These are phyloP conservation scores for Esox lucius DNA, from an alignment of 2,797 vertebrate species.

Conservation along the genomic window DNA sequence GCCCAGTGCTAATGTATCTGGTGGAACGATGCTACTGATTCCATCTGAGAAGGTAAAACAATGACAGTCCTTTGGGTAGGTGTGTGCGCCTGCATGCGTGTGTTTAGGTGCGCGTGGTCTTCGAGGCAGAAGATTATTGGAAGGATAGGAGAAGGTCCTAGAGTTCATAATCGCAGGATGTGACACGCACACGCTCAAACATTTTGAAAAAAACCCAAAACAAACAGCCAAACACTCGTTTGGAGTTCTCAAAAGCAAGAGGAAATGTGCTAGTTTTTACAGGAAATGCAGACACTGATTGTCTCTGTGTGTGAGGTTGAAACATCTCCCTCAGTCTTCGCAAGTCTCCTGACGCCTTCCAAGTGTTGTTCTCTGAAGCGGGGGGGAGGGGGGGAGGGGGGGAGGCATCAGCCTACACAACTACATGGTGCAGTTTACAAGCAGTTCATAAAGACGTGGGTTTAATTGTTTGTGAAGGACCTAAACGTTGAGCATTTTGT, in stretches of 20 bases:
- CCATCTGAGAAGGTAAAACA: slow-evolving; percentile 68
- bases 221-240: slow-evolving; percentile 30
- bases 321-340: slow-evolving; percentile 75
- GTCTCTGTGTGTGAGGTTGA: slow-evolving; percentile 69
- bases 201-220: neutral
- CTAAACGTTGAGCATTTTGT: slow-evolving; percentile 47
- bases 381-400: slow-evolving; percentile 27
- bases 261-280: slow-evolving; percentile 67
- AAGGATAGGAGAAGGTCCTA: slow-evolving; percentile 57
- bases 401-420: slow-evolving; percentile 48
- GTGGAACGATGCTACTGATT: slow-evolving; percentile 70
- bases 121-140: slow-evolving; percentile 39
- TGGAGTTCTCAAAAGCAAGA: slow-evolving; percentile 57
- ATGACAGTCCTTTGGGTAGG: slow-evolving; percentile 66
- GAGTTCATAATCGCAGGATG: slow-evolving; percentile 3
- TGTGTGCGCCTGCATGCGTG: slow-evolving; percentile 2
- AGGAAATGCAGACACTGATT: slow-evolving; percentile 73
- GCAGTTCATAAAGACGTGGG: slow-evolving; percentile 54
- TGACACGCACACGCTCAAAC: neutral
- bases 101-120: neutral
- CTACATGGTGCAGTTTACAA: slow-evolving; percentile 59
- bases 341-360: slow-evolving; percentile 75
- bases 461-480: slow-evolving; percentile 59
- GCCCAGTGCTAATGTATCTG: slow-evolving; percentile 64
- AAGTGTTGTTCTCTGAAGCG: slow-evolving; percentile 70